A percentile compares a stretch with the other conserved stretches of the same genome.
phyloP scores from a whole-genome alignment of 2,113 vertebrate genomes.

The Proteles cristata region DNA sequence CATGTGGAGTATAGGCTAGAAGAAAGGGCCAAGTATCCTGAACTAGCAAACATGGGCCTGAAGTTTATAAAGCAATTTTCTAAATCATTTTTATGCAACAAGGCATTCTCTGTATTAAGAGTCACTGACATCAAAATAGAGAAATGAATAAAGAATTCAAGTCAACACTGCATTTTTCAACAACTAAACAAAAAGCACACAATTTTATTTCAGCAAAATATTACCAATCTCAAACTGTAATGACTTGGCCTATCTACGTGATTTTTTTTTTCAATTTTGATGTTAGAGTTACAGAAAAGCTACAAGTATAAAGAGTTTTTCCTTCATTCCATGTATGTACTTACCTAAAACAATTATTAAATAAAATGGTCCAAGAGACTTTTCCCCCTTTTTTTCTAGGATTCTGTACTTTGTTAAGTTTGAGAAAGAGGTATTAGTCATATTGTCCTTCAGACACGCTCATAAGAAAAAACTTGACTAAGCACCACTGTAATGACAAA shows the following conservation, averaged over 20 bases:
- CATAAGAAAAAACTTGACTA: background rate
- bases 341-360: constrained; percentile 40
- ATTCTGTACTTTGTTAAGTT: background rate
- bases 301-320: background rate
- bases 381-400: background rate
- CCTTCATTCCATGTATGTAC: background rate
- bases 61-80: constrained; percentile 47
- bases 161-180: background rate
- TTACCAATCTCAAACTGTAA: background rate
- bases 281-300: constrained; percentile 25
- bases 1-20: background rate
- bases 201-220: constrained; percentile 41
- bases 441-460: background rate
- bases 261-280: background rate
- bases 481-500: background rate
- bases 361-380: background rate
- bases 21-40: constrained; percentile 32
- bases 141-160: background rate
- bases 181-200: background rate
- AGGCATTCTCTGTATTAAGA: constrained; percentile 13
- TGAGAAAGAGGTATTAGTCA: background rate
- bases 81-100: background rate
- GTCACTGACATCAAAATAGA: constrained; percentile 5
- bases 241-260: background rate
- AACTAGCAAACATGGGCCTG: background rate